These are phyloP conservation scores for Enteromius paludinosus DNA, from an alignment of 2,797 vertebrate species.

Conservation along the genomic window DNA sequence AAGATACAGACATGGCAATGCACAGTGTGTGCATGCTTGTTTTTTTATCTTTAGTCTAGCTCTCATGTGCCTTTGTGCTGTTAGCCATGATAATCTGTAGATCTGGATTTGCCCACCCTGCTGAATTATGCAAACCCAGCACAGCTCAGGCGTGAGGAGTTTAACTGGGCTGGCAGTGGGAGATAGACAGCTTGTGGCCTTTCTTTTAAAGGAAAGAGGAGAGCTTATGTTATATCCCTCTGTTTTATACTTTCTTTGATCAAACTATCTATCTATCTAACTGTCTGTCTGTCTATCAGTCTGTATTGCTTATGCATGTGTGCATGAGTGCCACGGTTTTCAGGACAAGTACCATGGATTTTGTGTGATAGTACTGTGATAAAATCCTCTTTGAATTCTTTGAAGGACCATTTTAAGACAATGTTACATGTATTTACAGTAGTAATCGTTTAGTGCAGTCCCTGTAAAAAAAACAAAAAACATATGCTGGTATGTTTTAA, in stretches of 20 bases:
- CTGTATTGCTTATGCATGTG: background rate
- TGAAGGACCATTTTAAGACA: background rate
- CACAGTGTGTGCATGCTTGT: conserved; percentile 49
- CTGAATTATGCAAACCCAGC: conserved; percentile 70
- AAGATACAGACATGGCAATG: background rate
- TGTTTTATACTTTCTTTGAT: conserved; percentile 48
- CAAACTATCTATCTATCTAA: conserved; percentile 27
- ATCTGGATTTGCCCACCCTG: conserved; percentile 72
- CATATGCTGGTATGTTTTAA: too few species aligned
- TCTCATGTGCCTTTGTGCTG: conserved; percentile 53
- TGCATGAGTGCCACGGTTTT: background rate
- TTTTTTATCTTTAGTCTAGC: conserved; percentile 37
- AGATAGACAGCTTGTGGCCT: conserved; percentile 76
- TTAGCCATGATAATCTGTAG: conserved; percentile 70
- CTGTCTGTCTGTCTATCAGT: conserved; percentile 15
- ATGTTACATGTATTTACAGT: background rate
- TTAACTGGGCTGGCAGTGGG: conserved; percentile 71
- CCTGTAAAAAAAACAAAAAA: too few species aligned
- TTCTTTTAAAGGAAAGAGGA: conserved; percentile 68
- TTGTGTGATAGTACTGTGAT: background rate
- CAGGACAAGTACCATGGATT: background rate
- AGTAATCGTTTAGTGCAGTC: background rate
- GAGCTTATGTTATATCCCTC: conserved; percentile 23
- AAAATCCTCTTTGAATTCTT: background rate
- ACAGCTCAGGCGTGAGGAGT: conserved; percentile 70